These are phyloP conservation scores for Periophthalmus magnuspinnatus DNA, from an alignment of 2,797 vertebrate genomes.

Conservation along the genomic window DNA sequence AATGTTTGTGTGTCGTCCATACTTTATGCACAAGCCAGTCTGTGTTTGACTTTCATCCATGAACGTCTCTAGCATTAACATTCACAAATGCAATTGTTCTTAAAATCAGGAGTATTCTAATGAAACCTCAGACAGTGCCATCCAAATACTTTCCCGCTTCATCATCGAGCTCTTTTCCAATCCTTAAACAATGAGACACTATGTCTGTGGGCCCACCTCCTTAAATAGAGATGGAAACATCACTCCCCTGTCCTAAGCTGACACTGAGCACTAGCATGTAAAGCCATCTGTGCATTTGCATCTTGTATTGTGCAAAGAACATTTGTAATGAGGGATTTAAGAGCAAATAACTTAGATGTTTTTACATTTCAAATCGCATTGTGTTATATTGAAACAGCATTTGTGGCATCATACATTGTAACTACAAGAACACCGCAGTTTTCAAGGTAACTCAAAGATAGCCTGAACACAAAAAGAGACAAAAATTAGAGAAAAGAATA, in stretches of 20 bases:
- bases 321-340: neutral
- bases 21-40: too few species aligned
- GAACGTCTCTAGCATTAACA: too few species aligned
- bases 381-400: neutral
- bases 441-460: neutral
- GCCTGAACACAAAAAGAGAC: neutral
- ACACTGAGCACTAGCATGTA: slow-evolving; percentile 15
- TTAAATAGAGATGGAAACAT: slow-evolving; percentile 61
- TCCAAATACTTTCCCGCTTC: slow-evolving; percentile 25
- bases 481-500: neutral
- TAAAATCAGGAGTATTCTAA: neutral
- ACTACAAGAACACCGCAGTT: too few species aligned
- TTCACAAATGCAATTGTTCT: too few species aligned
- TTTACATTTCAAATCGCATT: neutral
- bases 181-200: slow-evolving; percentile 37
- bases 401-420: too few species aligned
- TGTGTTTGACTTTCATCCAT: too few species aligned
- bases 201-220: slow-evolving; percentile 40
- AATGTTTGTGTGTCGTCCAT: too few species aligned
- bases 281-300: slow-evolving; percentile 5
- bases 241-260: slow-evolving; percentile 28
- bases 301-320: neutral
- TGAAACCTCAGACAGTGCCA: slow-evolving; percentile 11
- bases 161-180: slow-evolving; percentile 12
- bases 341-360: neutral